A percentile compares a stretch with the other conserved stretches of the same genome.
phyloP scores from a whole-genome alignment of 2,797 vertebrate genomes.

The Melanotaenia trifasciata region DNA sequence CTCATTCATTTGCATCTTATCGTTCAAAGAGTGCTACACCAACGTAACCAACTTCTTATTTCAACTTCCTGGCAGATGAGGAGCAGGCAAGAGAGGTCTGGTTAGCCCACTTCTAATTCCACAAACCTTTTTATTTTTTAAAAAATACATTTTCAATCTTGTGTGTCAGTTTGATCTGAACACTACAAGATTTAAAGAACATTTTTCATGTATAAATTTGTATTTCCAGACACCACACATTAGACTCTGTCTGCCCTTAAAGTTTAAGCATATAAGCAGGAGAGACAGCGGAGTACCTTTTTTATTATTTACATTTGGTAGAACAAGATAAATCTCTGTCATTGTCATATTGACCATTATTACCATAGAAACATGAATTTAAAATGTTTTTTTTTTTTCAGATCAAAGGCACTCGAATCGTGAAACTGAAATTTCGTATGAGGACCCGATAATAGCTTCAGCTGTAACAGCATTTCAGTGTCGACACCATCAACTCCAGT shows the following conservation, averaged over 20 bases:
- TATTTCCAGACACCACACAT: no score
- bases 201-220: no score
- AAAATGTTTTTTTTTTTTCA: neutral
- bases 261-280: neutral
- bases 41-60: no score
- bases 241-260: no score
- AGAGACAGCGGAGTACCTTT: neutral
- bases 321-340: neutral
- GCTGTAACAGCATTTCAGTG: neutral
- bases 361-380: neutral
- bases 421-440: constrained; percentile 2
- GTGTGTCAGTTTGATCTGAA: no score
- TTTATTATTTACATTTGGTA: neutral
- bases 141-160: no score
- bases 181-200: no score
- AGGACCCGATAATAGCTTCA: neutral
- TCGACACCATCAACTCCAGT: neutral
- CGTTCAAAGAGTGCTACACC: neutral
- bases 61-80: neutral
- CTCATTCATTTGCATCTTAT: no score
- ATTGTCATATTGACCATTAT: neutral
- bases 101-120: neutral
- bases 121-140: no score
- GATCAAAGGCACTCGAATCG: constrained; percentile 38
- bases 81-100: neutral